Evolutionary conservation across 2,113 vertebrate species (phyloP).

Genomic region (Crotalus tigris): DNA sequence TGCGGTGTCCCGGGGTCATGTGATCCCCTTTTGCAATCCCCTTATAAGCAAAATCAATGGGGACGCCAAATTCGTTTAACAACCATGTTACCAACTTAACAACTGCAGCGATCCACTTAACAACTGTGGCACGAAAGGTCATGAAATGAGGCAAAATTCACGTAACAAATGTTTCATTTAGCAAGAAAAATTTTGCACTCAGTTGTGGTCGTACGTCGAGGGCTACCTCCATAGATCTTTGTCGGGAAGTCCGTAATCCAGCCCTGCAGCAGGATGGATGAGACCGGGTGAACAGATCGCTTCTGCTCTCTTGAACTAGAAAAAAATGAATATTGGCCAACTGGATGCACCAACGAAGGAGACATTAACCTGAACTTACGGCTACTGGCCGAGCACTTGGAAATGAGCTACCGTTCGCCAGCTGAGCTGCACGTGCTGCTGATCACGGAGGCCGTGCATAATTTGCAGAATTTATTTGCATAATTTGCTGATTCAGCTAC

Average conservation of each 20-base stretch:
- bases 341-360: not conserved
- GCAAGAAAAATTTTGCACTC: no score
- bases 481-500: conserved; percentile 58
- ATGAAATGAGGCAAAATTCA: no score
- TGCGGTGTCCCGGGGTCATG: no score
- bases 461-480: conserved; percentile 47
- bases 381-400: conserved; percentile 21
- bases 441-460: conserved; percentile 29
- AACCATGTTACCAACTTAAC: no score
- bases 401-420: conserved; percentile 24
- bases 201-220: no score
- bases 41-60: no score
- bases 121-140: no score
- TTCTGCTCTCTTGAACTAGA: not conserved
- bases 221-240: not conserved
- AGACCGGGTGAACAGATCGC: not conserved
- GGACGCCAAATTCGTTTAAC: no score
- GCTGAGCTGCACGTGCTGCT: conserved; percentile 33
- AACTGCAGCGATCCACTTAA: no score
- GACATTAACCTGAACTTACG: not conserved
- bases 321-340: not conserved
- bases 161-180: no score
- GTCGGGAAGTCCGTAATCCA: not conserved
- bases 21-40: no score
- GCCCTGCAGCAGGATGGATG: not conserved